Percentiles rank a stretch among this genome's conserved stretches.
These are phyloP conservation scores for Diorhabda sublineata DNA, from an alignment of 1,140 invertebrate species.

Conservation along the genomic window DNA sequence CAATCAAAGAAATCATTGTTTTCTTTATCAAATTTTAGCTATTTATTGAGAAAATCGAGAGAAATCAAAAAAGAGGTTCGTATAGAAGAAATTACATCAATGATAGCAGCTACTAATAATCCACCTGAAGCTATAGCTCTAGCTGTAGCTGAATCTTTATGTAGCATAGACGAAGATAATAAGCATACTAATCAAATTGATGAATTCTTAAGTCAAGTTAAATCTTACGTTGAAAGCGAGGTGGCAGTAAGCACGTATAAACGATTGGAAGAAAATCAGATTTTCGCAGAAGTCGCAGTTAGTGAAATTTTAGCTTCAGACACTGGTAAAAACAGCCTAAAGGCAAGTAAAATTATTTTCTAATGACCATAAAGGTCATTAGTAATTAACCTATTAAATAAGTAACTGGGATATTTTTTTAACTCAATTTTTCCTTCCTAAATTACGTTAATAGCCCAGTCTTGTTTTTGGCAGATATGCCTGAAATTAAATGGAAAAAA, in stretches of 20 bases:
- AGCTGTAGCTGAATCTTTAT: conserved; percentile 68
- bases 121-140: conserved; percentile 46
- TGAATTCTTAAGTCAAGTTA: conserved; percentile 53
- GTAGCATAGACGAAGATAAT: conserved; percentile 71
- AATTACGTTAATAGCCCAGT: too few species aligned
- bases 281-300: conserved; percentile 52
- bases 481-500: too few species aligned
- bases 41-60: conserved; percentile 16
- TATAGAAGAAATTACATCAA: conserved; percentile 31
- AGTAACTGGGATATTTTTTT: too few species aligned
- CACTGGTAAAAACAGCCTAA: conserved; percentile 54
- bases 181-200: conserved; percentile 68
- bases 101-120: neutral
- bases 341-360: conserved; percentile 39
- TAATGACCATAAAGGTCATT: too few species aligned
- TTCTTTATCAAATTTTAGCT: conserved; percentile 1
- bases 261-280: conserved; percentile 49
- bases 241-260: conserved; percentile 43
- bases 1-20: too few species aligned
- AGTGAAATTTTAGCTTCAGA: conserved; percentile 54
- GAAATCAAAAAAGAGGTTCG: conserved; percentile 25
- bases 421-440: too few species aligned
- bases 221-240: conserved; percentile 45
- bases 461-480: too few species aligned
- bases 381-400: too few species aligned